Base-by-base conservation (phyloP, 2,888 invertebrate genomes). In the Listrodromus nycthemerus region DNA sequence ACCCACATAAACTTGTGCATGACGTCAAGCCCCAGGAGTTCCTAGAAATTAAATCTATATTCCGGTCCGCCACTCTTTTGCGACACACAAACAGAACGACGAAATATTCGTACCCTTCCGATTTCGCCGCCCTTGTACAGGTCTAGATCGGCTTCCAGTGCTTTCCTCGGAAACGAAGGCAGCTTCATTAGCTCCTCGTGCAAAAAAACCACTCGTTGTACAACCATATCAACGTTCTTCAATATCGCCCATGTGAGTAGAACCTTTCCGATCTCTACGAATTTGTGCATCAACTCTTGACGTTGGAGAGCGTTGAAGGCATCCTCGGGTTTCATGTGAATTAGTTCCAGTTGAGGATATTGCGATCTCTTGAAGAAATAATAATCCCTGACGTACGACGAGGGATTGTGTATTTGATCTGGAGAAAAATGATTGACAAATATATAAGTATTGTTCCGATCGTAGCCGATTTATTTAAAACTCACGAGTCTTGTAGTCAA, bases 1-100 rank as follows among this genome's bases (percentile, higher is more conserved):
- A 99, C 98, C 99, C 99, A 99, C 96, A 98, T 98, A 91, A 99
- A 98, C 94, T 99, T 99, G 93, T 99, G 99, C 85, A 99, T 94
- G 0, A 99, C 98, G 92, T 99, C 99, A 87, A 99, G 94, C 0
- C 99, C 98, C 67, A 98, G 95, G 48, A 99, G 94, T 89, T 98
- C 98, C 95, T 96, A 73, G 55, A 75, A 67, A 13, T 33, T 21
- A n/a, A 45, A 65, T 45, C 21, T 27, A 65, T 79, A 50, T 33
- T 58, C 52, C 19, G 21, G 48, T 45, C 21, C 5, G 33, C 45
- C 45, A 21, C 27, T 27, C 13, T 45, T 65, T 45, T 45, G 3
- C n/a, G 21, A 13, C 10, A 55, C 3, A 24, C 1, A 21, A 24
- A 24, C 10, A 7, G 19, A 30, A n/a, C 2, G 19, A 67, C 19